phyloP scores from a whole-genome alignment of 2,888 invertebrate species.

The Netelia inedita region DNA sequence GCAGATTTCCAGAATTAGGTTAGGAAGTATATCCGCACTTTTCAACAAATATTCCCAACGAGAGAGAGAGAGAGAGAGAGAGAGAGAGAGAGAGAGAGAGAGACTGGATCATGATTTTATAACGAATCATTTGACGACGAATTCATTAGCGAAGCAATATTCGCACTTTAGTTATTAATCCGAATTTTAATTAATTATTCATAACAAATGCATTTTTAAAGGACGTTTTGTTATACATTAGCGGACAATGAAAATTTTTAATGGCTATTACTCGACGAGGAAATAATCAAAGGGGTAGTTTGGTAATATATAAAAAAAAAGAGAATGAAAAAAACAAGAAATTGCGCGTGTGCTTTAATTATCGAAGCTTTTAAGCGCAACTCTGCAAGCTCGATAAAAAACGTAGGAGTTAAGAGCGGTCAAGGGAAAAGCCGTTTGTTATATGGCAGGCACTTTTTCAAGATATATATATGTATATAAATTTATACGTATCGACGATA shows the following conservation, averaged over 20 bases:
- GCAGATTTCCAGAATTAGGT: too few relatives aligned
- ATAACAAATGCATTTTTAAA: too few relatives aligned
- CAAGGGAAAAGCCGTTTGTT: conserved; percentile 32
- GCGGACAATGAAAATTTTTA: too few relatives aligned
- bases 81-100: conserved; percentile 4
- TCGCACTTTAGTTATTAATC: too few relatives aligned
- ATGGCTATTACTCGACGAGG: too few relatives aligned
- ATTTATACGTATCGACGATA: conserved; percentile 11
- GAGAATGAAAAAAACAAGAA: not conserved
- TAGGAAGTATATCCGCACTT: too few relatives aligned
- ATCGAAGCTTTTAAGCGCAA: not conserved
- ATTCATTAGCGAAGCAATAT: too few relatives aligned
- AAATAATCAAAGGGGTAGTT: too few relatives aligned
- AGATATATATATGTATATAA: not conserved
- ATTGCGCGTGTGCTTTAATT: conserved; percentile 11
- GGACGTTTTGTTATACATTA: too few relatives aligned
- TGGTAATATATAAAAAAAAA: too few relatives aligned
- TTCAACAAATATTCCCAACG: too few relatives aligned
- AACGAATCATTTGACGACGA: not conserved
- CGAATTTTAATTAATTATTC: too few relatives aligned
- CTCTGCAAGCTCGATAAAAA: not conserved
- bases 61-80: not conserved
- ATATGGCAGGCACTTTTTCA: conserved; percentile 11
- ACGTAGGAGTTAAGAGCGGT: conserved; percentile 18
- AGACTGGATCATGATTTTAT: not conserved